Conservation (phyloP, 2,113 vertebrate species). For the Vulpes lagopus region DNA sequence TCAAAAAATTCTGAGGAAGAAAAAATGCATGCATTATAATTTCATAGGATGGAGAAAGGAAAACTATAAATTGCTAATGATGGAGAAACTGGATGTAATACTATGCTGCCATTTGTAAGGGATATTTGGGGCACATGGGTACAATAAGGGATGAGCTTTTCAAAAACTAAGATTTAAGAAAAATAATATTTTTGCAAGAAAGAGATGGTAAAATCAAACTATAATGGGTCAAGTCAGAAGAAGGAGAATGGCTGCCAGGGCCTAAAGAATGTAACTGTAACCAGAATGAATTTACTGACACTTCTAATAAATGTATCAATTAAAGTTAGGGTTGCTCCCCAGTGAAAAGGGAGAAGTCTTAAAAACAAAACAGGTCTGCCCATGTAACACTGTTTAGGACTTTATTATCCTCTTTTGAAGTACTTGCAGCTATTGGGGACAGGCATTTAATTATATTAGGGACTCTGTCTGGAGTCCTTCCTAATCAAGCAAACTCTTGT, state of each 20-base stretch:
- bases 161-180: not conserved
- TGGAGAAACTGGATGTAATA: not conserved
- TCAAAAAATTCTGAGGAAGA: conserved; percentile 39
- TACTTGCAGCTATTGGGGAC: not conserved
- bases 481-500: not conserved
- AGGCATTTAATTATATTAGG: not conserved
- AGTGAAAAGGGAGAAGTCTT: not conserved
- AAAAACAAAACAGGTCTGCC: not conserved
- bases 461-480: not conserved
- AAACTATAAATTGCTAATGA: conserved; percentile 20
- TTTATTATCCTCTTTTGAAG: not conserved
- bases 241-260: not conserved
- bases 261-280: not conserved
- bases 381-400: not conserved
- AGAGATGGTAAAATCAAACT: conserved; percentile 23
- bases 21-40: not conserved
- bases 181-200: not conserved
- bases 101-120: not conserved
- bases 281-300: not conserved
- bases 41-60: not conserved
- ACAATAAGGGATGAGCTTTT: not conserved
- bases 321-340: not conserved
- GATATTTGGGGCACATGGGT: not conserved
- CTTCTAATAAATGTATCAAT: not conserved
- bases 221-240: not conserved